These are phyloP conservation scores for Fragariocoptes setiger DNA, from an alignment of 1,140 invertebrate species.

Conservation along the genomic window DNA sequence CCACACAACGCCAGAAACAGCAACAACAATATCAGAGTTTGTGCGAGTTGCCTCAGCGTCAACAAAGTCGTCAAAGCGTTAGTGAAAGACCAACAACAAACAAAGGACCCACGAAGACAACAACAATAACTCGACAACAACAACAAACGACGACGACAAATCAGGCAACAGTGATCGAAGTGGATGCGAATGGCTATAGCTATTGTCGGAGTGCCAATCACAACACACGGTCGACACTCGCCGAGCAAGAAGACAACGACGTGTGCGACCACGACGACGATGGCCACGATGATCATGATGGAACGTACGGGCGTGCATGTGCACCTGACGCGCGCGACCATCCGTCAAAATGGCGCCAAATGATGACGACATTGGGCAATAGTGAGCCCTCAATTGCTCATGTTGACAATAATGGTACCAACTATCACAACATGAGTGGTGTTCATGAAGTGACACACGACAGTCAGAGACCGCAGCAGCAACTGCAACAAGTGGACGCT, in stretches of 20 bases:
- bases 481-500: slow-evolving; percentile 10
- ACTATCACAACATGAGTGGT: neutral
- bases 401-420: neutral
- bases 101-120: neutral
- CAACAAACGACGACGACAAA: neutral
- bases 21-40: neutral
- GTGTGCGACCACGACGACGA: neutral
- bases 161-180: neutral
- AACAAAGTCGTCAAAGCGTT: neutral
- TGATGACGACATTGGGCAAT: neutral
- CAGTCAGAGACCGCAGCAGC: slow-evolving; percentile 14
- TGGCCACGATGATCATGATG: neutral
- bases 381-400: neutral
- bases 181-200: too few relatives aligned
- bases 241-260: neutral
- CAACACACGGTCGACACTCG: neutral
- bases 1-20: neutral
- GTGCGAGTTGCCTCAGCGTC: neutral
- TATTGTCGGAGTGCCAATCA: neutral
- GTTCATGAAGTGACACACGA: neutral
- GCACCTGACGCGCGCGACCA: neutral
- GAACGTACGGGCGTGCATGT: neutral
- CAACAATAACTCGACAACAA: neutral
- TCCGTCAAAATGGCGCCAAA: neutral
- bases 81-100: neutral